Evolutionary conservation across 2,113 vertebrate genomes (phyloP).

Genomic region (Callorhinus ursinus): DNA sequence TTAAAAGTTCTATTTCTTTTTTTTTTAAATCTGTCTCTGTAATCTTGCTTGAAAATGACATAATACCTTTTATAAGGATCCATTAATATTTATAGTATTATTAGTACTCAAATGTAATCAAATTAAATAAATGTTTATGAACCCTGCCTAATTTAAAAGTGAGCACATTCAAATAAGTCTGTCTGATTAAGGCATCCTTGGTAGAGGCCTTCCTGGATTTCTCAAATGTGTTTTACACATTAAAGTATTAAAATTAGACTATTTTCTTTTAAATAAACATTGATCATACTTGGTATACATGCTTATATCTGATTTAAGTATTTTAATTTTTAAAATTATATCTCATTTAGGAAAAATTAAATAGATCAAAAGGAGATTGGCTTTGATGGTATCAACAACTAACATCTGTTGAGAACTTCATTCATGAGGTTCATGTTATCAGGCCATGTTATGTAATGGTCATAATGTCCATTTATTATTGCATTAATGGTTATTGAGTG

Average conservation of each 20-base stretch:
- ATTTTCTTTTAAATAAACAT: neutral
- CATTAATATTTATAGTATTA: conserved; percentile 5
- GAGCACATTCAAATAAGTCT: neutral
- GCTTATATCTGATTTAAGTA: neutral
- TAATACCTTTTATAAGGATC: neutral
- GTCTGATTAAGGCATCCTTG: neutral
- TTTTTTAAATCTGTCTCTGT: neutral
- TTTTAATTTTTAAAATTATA: neutral
- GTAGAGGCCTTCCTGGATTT: neutral
- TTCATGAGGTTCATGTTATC: neutral
- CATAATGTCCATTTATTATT: neutral
- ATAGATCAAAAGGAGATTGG: neutral
- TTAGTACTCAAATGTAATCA: neutral
- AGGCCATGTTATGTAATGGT: neutral
- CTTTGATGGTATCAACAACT: neutral
- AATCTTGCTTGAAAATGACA: conserved; percentile 1
- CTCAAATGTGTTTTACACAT: neutral
- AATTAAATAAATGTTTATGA: conserved; percentile 28
- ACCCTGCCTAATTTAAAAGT: conserved; percentile 16
- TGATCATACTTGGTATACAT: neutral
- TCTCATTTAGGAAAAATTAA: neutral
- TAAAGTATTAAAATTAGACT: conserved; percentile 1
- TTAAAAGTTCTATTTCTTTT: neutral
- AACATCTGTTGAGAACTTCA: neutral
- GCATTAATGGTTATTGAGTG: neutral